phyloP scores from a whole-genome alignment of 1,140 invertebrate genomes.

The Prorops nasuta region DNA sequence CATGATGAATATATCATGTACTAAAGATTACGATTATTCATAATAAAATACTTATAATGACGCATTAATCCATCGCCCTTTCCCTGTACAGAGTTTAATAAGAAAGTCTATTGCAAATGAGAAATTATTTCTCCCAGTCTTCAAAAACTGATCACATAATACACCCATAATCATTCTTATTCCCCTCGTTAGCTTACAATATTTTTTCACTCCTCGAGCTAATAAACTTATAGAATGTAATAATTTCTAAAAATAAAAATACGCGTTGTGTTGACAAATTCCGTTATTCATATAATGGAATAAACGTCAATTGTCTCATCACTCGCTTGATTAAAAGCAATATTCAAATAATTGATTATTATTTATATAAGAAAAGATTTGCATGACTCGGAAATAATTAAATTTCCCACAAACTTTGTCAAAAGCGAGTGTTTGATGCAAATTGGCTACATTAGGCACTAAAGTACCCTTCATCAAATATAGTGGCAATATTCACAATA shows the following conservation, averaged over 20 bases:
- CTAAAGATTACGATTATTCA: no score
- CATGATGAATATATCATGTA: no score
- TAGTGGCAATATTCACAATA: no score
- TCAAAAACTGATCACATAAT: conserved; percentile 23
- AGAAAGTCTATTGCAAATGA: conserved; percentile 20
- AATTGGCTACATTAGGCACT: background rate
- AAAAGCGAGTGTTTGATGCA: background rate
- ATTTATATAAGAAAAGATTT: no score
- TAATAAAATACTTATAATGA: no score
- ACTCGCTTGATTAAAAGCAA: no score
- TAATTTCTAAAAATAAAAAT: background rate
- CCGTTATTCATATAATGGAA: no score
- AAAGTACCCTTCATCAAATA: background rate
- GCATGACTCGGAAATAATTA: background rate
- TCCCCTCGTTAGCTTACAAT: conserved; percentile 2
- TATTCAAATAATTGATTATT: no score
- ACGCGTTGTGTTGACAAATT: background rate
- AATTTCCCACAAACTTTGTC: background rate
- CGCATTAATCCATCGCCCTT: conserved; percentile 30
- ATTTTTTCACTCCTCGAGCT: background rate
- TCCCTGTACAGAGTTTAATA: no score
- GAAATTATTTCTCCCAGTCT: conserved; percentile 30
- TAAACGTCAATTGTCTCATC: no score
- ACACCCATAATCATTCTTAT: no score
- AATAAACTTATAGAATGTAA: conserved; percentile 8